phyloP scores from a whole-genome alignment of 1,140 invertebrate genomes.

The Coptotermes formosanus region DNA sequence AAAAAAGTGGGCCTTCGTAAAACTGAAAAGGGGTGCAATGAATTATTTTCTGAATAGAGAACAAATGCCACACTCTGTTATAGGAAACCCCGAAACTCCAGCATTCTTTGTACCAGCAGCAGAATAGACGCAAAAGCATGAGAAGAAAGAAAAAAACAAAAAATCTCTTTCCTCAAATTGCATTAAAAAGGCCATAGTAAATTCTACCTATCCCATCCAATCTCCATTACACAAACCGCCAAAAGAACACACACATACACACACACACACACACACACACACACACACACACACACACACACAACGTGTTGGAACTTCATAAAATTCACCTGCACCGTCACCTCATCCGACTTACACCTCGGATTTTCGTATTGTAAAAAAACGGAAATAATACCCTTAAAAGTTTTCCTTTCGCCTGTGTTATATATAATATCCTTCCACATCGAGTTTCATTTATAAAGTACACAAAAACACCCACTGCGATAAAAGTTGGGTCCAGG shows the following conservation, averaged over 20 bases:
- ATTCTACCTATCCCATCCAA: not conserved
- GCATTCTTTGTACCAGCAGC: not conserved
- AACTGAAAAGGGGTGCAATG: no score
- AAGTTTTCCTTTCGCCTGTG: not conserved
- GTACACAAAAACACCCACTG: not conserved
- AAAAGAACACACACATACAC: not conserved
- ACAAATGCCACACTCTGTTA: not conserved
- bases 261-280: not conserved
- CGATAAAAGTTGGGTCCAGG: not conserved
- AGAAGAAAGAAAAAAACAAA: not conserved
- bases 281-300: not conserved
- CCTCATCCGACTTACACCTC: not conserved
- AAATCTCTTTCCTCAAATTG: not conserved
- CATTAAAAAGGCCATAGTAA: not conserved
- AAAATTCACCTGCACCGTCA: not conserved
- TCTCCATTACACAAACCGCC: not conserved
- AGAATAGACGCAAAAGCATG: not conserved
- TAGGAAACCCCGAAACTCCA: not conserved
- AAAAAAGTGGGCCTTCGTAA: no score
- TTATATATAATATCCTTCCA: not conserved
- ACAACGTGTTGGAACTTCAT: not conserved
- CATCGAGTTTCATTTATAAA: not conserved
- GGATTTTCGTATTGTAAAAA: not conserved
- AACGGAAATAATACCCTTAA: conserved; percentile 9
- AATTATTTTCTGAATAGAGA: not conserved